Evolutionary conservation across 2,797 vertebrate species (phyloP).

Genomic region (Lepus townsendii): DNA sequence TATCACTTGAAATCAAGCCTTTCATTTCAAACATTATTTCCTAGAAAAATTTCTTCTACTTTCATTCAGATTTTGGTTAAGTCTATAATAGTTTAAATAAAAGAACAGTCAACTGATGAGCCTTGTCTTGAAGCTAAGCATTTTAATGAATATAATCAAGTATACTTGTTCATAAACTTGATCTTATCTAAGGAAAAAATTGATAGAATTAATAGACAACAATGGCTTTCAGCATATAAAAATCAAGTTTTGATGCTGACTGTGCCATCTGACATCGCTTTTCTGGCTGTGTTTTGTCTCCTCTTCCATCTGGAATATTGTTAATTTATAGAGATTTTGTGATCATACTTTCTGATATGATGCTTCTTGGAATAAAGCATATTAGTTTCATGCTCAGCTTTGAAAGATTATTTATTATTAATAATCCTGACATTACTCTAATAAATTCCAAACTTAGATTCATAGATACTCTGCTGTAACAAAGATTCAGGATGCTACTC

Average conservation of each 20-base stretch:
- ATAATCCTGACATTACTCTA: constrained; percentile 45
- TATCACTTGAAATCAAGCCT: neutral
- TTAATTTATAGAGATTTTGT: neutral
- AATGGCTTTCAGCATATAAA: neutral
- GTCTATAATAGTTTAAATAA: neutral
- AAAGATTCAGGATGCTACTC: neutral
- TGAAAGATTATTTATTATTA: constrained; percentile 59
- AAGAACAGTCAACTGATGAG: neutral
- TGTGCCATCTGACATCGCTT: neutral
- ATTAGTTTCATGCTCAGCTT: constrained; percentile 30
- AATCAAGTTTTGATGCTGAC: neutral
- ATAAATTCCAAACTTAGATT: constrained; percentile 32
- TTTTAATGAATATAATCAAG: neutral
- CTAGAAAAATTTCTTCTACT: constrained; percentile 8
- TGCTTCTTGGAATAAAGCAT: constrained; percentile 56
- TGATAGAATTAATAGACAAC: neutral
- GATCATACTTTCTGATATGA: neutral
- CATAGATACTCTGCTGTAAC: neutral
- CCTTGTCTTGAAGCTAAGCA: neutral
- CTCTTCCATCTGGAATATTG: neutral
- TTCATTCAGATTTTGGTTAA: constrained; percentile 24
- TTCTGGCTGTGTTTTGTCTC: neutral
- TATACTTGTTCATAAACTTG: neutral
- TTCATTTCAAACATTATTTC: constrained; percentile 46
- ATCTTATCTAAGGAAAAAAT: neutral